phyloP scores from a whole-genome alignment of 1,140 invertebrate genomes.

The Campoletis sonorensis region DNA sequence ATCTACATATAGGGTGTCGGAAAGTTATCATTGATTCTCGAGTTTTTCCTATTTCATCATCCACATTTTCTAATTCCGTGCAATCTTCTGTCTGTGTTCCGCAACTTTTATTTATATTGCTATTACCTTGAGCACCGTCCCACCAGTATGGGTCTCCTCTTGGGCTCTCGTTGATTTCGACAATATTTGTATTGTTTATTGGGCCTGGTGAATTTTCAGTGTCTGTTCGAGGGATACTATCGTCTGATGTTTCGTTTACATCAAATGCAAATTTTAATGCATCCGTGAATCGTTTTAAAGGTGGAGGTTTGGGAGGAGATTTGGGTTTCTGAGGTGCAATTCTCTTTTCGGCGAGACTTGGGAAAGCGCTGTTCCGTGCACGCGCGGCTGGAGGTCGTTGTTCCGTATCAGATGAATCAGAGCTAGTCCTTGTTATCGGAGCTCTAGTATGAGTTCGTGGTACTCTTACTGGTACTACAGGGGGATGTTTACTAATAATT shows the following conservation, averaged over 20 bases:
- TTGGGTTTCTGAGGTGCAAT: background rate
- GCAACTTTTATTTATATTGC: background rate
- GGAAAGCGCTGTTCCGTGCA: slow-evolving; percentile 14
- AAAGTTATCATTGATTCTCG: background rate
- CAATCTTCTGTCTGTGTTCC: background rate
- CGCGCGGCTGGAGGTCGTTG: slow-evolving; percentile 1
- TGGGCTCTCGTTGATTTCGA: background rate
- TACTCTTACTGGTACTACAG: too few species aligned
- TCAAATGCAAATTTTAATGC: slow-evolving; percentile 43
- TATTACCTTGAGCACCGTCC: background rate
- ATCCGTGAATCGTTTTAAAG: background rate
- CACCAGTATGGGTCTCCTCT: slow-evolving; percentile 30
- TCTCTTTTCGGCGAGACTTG: background rate
- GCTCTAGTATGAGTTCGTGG: too few species aligned
- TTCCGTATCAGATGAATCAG: background rate
- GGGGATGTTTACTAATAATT: too few species aligned
- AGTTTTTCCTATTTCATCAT: background rate
- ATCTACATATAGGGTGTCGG: slow-evolving; percentile 15
- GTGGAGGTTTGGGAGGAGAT: background rate
- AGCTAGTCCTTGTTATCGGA: too few species aligned
- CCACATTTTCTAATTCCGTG: slow-evolving; percentile 2
- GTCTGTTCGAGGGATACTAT: background rate
- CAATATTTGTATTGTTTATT: slow-evolving; percentile 10
- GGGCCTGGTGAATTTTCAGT: background rate
- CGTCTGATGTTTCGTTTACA: background rate